Base-by-base conservation (phyloP, 2,888 invertebrate species). In the Lasioglossum morio region DNA sequence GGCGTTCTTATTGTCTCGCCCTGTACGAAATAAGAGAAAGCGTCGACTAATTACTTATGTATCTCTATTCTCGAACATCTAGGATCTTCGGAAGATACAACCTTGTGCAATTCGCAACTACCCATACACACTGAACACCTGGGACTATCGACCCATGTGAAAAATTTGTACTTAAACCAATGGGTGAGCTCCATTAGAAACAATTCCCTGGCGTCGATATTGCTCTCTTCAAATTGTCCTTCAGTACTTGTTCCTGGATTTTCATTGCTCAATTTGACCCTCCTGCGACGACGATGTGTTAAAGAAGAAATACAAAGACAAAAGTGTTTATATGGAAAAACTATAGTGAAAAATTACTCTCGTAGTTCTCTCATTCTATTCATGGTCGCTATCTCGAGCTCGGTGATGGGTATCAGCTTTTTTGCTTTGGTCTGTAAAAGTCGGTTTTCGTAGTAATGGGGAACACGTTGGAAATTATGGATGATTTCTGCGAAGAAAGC, bases 111-210 rank as follows among this genome's bases (percentile, higher is more conserved):
- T 48, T 79, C 78, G 81, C 93, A 94, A 72, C 95, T 94, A 0
- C 96, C 96, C 0, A 96, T 96, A 94, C 99, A 99, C 0, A 93
- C 92, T 12, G 96, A 95, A 94, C 99, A 99, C 0, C 95, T 94
- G 0, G 98, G 97, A 89, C 96, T 96, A 95, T 99, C 97, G 37
- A 99, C 97, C 99, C 99, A 99, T 73, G 96, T 95, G 95, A 99
- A 99, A 96, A 99, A 99, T 80, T 97, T 97, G 57, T 96, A 96
- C 95, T 99, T 99, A 95, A 99, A 99, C 99, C 99, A 99, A 66
- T 96, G 95, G 70, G 99, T 95, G 63, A 99, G 95, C 94, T 98
- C 98, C 79, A 97, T 95, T 0, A 99, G 95, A 3, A 98, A 93
- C 1, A 98, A 96, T 93, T 98, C 98, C 88, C 97, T 97, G 82